Conservation (phyloP, 2,113 vertebrate species). For the Eleginops maclovinus region DNA sequence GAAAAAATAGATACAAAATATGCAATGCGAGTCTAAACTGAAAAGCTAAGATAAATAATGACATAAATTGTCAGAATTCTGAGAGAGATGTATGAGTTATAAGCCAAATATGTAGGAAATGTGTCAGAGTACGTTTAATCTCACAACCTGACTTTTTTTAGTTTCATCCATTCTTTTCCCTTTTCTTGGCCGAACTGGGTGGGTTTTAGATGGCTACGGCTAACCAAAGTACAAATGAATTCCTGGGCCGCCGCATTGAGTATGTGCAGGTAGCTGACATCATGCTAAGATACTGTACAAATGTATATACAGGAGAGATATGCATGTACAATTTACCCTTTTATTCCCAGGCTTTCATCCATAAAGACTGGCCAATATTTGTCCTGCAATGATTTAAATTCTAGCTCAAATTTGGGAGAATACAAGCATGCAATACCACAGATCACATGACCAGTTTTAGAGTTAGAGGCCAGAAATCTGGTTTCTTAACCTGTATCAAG, state of each 20-base stretch:
- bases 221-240: too few species aligned
- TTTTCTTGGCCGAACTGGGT: not conserved
- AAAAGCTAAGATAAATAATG: not conserved
- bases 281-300: not conserved
- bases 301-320: not conserved
- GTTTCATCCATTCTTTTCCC: not conserved
- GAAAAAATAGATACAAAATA: not conserved
- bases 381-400: not conserved
- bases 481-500: not conserved
- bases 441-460: too few species aligned
- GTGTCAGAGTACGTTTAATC: not conserved
- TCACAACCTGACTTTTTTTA: not conserved
- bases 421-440: too few species aligned
- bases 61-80: too few species aligned
- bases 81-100: too few species aligned
- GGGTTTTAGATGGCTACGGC: not conserved
- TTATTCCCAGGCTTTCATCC: not conserved
- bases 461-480: not conserved
- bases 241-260: not conserved
- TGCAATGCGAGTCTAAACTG: not conserved
- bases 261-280: not conserved
- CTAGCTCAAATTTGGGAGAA: not conserved
- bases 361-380: not conserved
- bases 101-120: too few species aligned
- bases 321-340: not conserved